These are phyloP conservation scores for Omphaloscelis lunosa DNA, from an alignment of 2,888 invertebrate species.

Conservation along the genomic window DNA sequence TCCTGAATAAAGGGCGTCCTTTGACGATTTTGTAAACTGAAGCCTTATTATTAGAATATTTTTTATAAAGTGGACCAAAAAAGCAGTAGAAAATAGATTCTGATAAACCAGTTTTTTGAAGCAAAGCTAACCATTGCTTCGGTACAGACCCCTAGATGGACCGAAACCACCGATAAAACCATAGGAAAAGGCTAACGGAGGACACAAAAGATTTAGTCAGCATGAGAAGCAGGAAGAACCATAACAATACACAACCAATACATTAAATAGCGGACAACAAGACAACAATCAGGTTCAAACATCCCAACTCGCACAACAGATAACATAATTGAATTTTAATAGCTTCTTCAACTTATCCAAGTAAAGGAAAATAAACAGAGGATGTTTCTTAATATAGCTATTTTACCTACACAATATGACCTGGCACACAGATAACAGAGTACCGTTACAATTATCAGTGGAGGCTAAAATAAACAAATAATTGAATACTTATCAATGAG, in stretches of 20 bases:
- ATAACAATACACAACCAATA: background rate
- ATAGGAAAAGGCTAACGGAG: background rate
- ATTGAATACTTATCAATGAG: slow-evolving; percentile 62
- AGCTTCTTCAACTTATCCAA: slow-evolving; percentile 12
- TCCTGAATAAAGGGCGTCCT: background rate
- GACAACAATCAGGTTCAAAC: background rate
- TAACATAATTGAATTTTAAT: slow-evolving; percentile 43
- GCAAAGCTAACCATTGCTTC: background rate
- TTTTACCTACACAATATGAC: slow-evolving; percentile 27
- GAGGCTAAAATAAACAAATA: slow-evolving; percentile 52
- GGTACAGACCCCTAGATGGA: background rate
- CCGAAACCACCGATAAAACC: background rate
- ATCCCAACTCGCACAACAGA: background rate
- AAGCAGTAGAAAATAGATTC: too few species aligned
- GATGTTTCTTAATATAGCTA: slow-evolving; percentile 16
- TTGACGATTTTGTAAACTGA: background rate
- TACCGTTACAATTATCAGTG: slow-evolving; percentile 32
- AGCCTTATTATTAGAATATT: background rate
- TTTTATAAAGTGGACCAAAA: background rate
- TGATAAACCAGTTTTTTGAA: background rate
- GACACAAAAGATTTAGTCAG: background rate
- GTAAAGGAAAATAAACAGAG: slow-evolving; percentile 29
- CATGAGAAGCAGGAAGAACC: background rate
- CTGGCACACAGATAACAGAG: slow-evolving; percentile 32
- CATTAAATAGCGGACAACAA: background rate